Base-by-base conservation (phyloP, 2,797 vertebrate species). In the Pitangus sulphuratus region DNA sequence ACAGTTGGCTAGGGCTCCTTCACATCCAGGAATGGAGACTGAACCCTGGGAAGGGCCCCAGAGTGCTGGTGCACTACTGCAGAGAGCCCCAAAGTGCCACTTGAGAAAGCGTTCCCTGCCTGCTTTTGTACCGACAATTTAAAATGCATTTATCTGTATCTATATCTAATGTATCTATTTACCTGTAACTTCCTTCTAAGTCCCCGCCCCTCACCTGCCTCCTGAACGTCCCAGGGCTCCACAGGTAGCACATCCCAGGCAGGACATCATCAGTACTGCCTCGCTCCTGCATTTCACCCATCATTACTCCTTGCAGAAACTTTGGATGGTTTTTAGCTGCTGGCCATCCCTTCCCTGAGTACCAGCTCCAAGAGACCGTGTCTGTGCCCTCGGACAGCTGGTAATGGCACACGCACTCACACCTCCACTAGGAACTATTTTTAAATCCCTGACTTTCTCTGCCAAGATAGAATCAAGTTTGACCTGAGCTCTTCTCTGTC, bases 251-350 rank as follows among this genome's bases (percentile, higher is more conserved):
- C 1, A 4, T 65, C 33, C 35, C 60, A 51, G 68, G 26, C 61
- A 82, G 4, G 8, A 61, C n/a, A 44, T 6, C 0, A 2, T 26
- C 47, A 39, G 40, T 3, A 12, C 58, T 45, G 62, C 48, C 70
- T 56, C 0, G 0, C 20, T 81, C 65, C 69, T 12, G 11, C 13
- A 26, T 57, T 68, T 11, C 8, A 39, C 12, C 33, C 54, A 4
- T 13, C 30, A 4, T 12, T 74, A n/a, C n/a, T 78, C 30, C 57
- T 25, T 42, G 68, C 8, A 48, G 61, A 71, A 40, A 60, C 71
- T 37, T 4, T 1, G 2, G 25, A 19, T 16, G 14, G 5, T 15
- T 91, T 70, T 44, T 11, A 64, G 25, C 40, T 64, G 57, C 61
- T 8, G 45, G 47, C 30, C 9, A 8, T 37, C 30, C 35, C 5